Conservation (phyloP, 2,888 invertebrate genomes). For the Carpatolechia fugitivella region DNA sequence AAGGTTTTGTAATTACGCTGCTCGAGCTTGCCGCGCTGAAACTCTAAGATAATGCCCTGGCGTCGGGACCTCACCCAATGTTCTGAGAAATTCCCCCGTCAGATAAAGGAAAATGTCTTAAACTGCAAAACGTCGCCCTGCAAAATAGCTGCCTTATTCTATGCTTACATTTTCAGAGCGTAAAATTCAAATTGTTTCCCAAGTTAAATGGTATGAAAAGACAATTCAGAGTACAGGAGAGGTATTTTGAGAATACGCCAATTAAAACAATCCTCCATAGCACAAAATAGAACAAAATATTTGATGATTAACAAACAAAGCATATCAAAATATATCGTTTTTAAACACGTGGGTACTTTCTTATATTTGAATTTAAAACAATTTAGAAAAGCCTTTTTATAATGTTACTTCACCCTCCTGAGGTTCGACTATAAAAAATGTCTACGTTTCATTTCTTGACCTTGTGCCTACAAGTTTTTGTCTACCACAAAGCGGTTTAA, state of each 20-base stretch:
- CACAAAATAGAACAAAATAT: background rate
- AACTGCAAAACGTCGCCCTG: constrained; percentile 38
- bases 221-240: background rate
- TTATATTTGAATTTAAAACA: too few species aligned
- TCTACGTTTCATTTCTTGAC: too few species aligned
- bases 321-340: too few species aligned
- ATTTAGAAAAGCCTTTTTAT: too few species aligned
- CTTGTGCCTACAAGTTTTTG: too few species aligned
- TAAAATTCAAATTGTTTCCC: constrained; percentile 10
- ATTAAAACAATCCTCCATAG: background rate
- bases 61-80: constrained; percentile 49
- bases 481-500: too few species aligned
- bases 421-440: too few species aligned
- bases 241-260: background rate
- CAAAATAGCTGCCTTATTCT: constrained; percentile 18
- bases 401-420: too few species aligned
- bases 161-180: constrained; percentile 13
- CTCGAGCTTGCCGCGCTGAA: constrained; percentile 41
- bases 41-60: constrained; percentile 52
- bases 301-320: too few species aligned
- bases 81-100: constrained; percentile 50
- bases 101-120: constrained; percentile 63
- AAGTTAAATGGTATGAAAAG: constrained; percentile 5
- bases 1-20: constrained; percentile 42
- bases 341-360: too few species aligned